Base-by-base conservation (phyloP, 1,140 invertebrate genomes). In the Tenebrio molitor region DNA sequence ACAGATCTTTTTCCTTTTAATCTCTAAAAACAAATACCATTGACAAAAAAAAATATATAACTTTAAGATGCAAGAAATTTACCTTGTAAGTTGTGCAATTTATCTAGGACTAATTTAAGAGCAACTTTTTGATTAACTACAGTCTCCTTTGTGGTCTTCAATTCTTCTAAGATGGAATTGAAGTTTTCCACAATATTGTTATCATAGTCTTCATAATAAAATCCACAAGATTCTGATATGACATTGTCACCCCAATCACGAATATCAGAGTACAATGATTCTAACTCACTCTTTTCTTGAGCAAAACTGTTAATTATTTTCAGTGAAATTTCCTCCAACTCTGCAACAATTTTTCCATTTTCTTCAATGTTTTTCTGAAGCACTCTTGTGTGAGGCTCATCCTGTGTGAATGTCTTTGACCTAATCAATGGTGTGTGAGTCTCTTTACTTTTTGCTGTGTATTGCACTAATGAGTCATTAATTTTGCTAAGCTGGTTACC, bases 251-350 rank as follows among this genome's bases (percentile, higher is more conserved):
- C 80, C 74, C 84, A 86, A 78, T 90, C 86, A 58, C 85, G 79
- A 85, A 89, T 89, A 83, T 90, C 85, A 74, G 85, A 87, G 85
- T 86, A 91, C 79, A 91, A 90, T 75, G 88, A 86, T 75, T 90
- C 89, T 29, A 91, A 79, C 79, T 91, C 89, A 69, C 85, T 87
- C 76, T 90, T 91, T 75, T 90, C 89, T 79, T 89, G 84, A 78
- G 88, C 86, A 77, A 91, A 88, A 80, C 87, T 91, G 72, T 89
- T 89, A 6, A 91, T 88, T 36, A 92, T 80, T 82, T 90, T 90
- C 36, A 92, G 81, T 10, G 91, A 92, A 78, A 93, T 92, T 83
- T 93, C 91, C 81, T 94, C 92, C 71, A 93, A 85, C 80, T 91
- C 93, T 39, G 87, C 84, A 76, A 91, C 88, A 72, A 84, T 84